phyloP scores from a whole-genome alignment of 2,797 vertebrate species.

The Syngnathus acus region DNA sequence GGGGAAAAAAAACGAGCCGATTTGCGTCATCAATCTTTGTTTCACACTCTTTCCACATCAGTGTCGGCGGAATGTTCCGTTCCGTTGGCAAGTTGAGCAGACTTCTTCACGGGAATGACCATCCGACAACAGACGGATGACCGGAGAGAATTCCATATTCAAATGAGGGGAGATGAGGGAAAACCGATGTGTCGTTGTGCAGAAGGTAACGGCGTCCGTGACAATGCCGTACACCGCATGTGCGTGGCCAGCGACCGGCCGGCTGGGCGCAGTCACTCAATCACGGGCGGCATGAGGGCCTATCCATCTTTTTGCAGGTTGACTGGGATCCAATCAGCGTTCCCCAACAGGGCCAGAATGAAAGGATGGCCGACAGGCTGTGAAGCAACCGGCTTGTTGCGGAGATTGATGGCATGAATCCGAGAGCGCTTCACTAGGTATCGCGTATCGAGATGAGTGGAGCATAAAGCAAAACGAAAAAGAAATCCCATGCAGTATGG shows the following conservation, averaged over 20 bases:
- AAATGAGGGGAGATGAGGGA: conserved; percentile 54
- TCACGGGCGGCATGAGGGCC: conserved; percentile 47
- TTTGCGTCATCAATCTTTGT: not conserved
- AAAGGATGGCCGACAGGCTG: conserved; percentile 58
- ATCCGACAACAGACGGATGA: conserved; percentile 28
- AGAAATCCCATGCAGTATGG: not conserved
- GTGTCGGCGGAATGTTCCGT: not conserved
- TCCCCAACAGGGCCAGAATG: conserved; percentile 57
- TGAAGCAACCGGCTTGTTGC: conserved; percentile 42
- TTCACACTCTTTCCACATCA: not conserved
- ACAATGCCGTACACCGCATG: not conserved
- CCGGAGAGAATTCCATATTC: conserved; percentile 53
- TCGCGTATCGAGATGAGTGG: conserved; percentile 10
- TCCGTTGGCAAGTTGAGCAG: conserved; percentile 27
- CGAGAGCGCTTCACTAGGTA: conserved; percentile 44
- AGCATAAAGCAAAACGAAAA: not conserved
- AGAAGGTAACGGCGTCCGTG: conserved; percentile 2
- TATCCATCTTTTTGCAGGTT: conserved; percentile 63
- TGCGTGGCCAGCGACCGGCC: conserved; percentile 22
- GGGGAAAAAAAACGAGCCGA: not conserved
- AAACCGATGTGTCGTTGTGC: conserved; percentile 61
- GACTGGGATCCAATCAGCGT: conserved; percentile 67
- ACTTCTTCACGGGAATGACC: conserved; percentile 33
- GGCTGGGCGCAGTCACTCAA: conserved; percentile 37
- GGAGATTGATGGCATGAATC: conserved; percentile 57